Percentiles rank a stretch among this genome's conserved stretches.
These are phyloP conservation scores for Bombyx huttoni DNA, from an alignment of 2,888 invertebrate species.

Conservation along the genomic window DNA sequence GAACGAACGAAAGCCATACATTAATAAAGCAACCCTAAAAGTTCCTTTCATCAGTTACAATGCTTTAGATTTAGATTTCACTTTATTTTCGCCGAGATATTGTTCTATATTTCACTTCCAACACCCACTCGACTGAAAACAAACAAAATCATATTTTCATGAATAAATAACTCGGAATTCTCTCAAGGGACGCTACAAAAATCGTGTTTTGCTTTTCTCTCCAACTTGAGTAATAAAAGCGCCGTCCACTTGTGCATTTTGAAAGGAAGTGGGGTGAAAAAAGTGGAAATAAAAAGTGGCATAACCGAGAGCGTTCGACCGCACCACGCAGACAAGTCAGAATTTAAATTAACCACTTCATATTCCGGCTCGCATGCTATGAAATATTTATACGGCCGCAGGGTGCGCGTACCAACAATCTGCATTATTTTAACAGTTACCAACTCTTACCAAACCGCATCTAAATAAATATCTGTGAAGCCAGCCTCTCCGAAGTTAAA, in stretches of 20 bases:
- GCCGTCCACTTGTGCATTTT: conserved; percentile 23
- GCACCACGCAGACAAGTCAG: conserved; percentile 30
- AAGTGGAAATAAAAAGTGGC: conserved; percentile 25
- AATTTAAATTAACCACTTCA: conserved; percentile 63
- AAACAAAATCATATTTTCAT: conserved; percentile 18
- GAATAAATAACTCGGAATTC: conserved; percentile 14
- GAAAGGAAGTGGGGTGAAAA: conserved; percentile 19
- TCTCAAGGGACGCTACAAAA: conserved; percentile 15
- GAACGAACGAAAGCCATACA: neutral
- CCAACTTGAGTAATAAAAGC: conserved; percentile 26
- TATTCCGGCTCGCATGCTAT: conserved; percentile 39
- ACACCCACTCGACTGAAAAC: conserved; percentile 15
- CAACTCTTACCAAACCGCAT: neutral
- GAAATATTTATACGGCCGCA: conserved; percentile 46
- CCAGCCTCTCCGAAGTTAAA: neutral
- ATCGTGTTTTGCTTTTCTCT: conserved; percentile 18
- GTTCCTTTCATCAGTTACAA: neutral
- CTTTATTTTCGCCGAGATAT: neutral
- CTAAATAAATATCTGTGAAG: neutral
- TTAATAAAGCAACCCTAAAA: neutral
- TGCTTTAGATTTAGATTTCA: neutral
- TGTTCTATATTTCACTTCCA: conserved; percentile 10
- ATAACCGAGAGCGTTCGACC: conserved; percentile 24
- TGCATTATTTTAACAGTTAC: conserved; percentile 26
- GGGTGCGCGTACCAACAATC: conserved; percentile 21